Evolutionary conservation across 2,113 vertebrate genomes (phyloP).

Genomic region (Otis tarda): DNA sequence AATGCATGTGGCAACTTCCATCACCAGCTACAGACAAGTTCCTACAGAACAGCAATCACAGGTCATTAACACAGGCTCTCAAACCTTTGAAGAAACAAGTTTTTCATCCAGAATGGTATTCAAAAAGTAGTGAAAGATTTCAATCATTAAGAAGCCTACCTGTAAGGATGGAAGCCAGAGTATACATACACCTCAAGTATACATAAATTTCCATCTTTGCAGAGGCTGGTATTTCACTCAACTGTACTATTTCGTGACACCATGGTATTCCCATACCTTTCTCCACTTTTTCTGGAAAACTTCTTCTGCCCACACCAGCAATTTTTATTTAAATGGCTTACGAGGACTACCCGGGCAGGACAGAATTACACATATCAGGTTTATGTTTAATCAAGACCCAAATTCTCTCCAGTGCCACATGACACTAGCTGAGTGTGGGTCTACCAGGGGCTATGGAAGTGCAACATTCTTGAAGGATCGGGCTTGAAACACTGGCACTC

Average conservation of each 20-base stretch:
- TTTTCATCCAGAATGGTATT: constrained; percentile 6
- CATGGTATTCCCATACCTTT: neutral
- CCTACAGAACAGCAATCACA: neutral
- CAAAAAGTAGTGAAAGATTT: neutral
- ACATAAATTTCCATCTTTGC: neutral
- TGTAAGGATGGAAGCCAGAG: neutral
- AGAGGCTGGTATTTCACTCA: neutral
- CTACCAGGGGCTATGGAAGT: neutral
- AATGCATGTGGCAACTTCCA: neutral
- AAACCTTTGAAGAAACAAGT: neutral
- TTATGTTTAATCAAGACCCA: neutral
- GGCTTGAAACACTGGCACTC: neutral
- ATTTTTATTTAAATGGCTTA: neutral
- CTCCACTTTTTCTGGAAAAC: neutral
- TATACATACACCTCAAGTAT: neutral
- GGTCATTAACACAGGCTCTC: neutral
- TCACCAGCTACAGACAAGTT: neutral
- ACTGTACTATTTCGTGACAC: neutral
- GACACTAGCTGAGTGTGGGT: neutral
- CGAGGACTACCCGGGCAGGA: neutral
- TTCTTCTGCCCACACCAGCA: neutral
- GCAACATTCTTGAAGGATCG: neutral
- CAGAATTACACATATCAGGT: neutral
- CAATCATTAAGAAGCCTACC: neutral
- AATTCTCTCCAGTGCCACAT: neutral